Evolutionary conservation across 2,113 vertebrate species (phyloP).

Genomic region (Heliornis fulica): DNA sequence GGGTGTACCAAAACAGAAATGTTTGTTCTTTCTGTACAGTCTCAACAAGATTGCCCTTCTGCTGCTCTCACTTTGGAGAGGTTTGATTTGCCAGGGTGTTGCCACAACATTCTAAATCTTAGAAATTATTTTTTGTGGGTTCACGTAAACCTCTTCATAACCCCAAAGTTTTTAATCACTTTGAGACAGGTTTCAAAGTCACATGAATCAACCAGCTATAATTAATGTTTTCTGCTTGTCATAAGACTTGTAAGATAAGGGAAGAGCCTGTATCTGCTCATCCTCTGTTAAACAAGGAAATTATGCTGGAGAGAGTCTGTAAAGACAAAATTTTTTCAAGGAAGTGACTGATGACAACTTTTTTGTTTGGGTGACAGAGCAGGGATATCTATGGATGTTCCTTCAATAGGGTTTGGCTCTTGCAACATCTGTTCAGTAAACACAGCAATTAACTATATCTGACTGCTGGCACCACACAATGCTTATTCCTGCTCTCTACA

Average conservation of each 20-base stretch:
- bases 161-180: not conserved
- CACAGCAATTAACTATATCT: not conserved
- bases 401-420: not conserved
- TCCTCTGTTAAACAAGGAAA: not conserved
- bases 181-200: not conserved
- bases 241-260: not conserved
- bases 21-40: not conserved
- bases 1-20: slow-evolving; percentile 31
- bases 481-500: not conserved
- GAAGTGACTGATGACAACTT: not conserved
- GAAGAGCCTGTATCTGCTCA: not conserved
- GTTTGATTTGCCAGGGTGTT: not conserved
- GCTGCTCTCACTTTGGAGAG: not conserved
- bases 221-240: not conserved
- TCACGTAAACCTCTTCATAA: not conserved
- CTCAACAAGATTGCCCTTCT: not conserved
- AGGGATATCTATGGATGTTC: not conserved
- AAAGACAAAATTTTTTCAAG: not conserved
- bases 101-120: not conserved
- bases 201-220: not conserved
- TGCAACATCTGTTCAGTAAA: not conserved
- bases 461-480: not conserved
- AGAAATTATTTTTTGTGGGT: not conserved
- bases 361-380: not conserved
- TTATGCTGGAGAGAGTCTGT: not conserved